phyloP scores from a whole-genome alignment of 2,888 invertebrate species.

The Lacanobia wlatinum region DNA sequence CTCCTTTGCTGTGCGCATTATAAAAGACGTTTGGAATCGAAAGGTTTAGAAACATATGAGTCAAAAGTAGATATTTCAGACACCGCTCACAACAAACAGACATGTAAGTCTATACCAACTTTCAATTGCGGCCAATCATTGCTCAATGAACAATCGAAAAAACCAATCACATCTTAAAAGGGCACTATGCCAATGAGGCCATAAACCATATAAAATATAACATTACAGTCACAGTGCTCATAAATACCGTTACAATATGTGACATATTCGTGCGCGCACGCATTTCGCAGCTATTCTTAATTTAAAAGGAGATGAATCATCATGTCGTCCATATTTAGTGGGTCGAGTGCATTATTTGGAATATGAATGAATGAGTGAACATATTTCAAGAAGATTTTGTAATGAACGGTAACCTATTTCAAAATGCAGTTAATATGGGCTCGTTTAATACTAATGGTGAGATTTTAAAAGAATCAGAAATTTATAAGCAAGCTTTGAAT shows the following conservation, averaged over 20 bases:
- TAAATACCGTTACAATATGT: conserved; percentile 61
- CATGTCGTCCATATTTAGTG: conserved; percentile 60
- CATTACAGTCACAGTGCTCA: conserved; percentile 41
- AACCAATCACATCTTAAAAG: conserved; percentile 39
- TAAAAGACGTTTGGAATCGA: too few species aligned
- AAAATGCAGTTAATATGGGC: conserved; percentile 23
- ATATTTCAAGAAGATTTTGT: conserved; percentile 50
- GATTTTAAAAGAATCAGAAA: conserved; percentile 12
- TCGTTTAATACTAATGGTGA: neutral
- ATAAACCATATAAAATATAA: conserved; percentile 29
- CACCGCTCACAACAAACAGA: too few species aligned
- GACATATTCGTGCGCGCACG: conserved; percentile 61
- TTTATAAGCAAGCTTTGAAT: neutral
- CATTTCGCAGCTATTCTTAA: conserved; percentile 66
- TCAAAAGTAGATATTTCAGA: neutral
- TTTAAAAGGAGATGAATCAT: conserved; percentile 68
- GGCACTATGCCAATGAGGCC: conserved; percentile 18
- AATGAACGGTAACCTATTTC: conserved; percentile 41
- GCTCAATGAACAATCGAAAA: conserved; percentile 2
- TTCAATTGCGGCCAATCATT: conserved; percentile 5
- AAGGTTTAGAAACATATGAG: neutral
- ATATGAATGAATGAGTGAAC: conserved; percentile 54
- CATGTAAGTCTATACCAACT: neutral
- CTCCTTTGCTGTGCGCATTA: too few species aligned
- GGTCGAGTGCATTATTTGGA: conserved; percentile 52